phyloP scores from a whole-genome alignment of 2,113 vertebrate species.

The Sclerurus mexicanus region DNA sequence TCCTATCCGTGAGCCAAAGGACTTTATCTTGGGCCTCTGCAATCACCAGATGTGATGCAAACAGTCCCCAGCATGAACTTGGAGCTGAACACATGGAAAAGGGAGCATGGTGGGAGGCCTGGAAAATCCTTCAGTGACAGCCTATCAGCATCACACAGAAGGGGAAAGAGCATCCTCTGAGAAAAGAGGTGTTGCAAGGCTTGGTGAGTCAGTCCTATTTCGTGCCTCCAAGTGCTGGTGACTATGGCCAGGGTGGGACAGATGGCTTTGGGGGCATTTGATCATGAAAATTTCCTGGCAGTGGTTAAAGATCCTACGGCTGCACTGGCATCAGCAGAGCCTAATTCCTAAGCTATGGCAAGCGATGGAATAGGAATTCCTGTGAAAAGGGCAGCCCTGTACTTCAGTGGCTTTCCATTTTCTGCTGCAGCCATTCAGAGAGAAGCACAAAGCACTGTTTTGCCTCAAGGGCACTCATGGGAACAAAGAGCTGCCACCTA shows the following conservation, averaged over 20 bases:
- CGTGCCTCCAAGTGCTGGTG: background rate
- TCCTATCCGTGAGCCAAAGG: background rate
- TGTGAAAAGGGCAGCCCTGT: background rate
- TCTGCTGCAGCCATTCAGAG: background rate
- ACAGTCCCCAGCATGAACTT: accelerated
- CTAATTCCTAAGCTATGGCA: background rate
- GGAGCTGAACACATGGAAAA: background rate
- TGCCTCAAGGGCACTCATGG: background rate
- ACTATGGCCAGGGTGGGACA: background rate
- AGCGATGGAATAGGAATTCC: background rate
- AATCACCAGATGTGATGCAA: accelerated
- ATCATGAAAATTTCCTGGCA: background rate
- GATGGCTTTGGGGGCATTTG: background rate
- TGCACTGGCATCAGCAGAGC: background rate
- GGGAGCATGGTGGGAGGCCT: background rate
- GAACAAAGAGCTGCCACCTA: background rate
- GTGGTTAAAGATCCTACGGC: background rate
- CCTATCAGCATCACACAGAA: background rate
- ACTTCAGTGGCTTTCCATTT: background rate
- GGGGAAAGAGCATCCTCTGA: background rate
- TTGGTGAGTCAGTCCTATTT: background rate
- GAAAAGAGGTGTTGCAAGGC: background rate
- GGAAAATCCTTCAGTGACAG: background rate
- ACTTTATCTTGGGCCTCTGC: accelerated
- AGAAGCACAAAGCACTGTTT: background rate